phyloP scores from a whole-genome alignment of 2,888 invertebrate genomes.

The Catocala nupta region DNA sequence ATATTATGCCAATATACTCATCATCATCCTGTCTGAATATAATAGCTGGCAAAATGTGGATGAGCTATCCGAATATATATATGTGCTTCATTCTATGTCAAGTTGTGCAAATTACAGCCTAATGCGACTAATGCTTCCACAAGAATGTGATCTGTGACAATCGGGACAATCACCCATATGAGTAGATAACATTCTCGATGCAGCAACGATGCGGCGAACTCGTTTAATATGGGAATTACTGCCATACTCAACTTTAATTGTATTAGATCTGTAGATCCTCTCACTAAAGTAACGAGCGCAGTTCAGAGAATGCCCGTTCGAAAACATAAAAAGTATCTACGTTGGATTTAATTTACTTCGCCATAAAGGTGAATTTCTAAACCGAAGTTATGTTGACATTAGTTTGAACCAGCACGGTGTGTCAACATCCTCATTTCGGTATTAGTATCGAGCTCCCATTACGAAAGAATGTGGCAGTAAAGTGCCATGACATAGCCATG shows the following conservation, averaged over 20 bases:
- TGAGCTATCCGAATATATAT: no score
- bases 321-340: constrained; percentile 2
- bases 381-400: constrained; percentile 7
- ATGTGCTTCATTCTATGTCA: no score
- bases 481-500: constrained; percentile 28
- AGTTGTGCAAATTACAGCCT: neutral
- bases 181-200: constrained; percentile 31
- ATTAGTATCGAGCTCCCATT: constrained; percentile 13
- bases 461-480: constrained; percentile 36
- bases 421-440: constrained; percentile 26
- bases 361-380: constrained; percentile 6
- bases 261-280: constrained; percentile 22
- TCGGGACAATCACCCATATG: constrained; percentile 38
- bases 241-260: constrained; percentile 37
- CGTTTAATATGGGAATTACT: constrained; percentile 30
- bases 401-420: constrained; percentile 2
- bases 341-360: constrained; percentile 4
- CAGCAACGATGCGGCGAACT: constrained; percentile 25
- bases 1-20: no score
- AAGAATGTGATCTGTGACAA: constrained; percentile 32
- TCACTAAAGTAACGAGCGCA: constrained; percentile 6
- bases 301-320: constrained; percentile 30
- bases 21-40: no score
- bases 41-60: no score
- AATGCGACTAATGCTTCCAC: neutral